phyloP scores from a whole-genome alignment of 2,113 vertebrate genomes.

The Colistium nudipinnis region DNA sequence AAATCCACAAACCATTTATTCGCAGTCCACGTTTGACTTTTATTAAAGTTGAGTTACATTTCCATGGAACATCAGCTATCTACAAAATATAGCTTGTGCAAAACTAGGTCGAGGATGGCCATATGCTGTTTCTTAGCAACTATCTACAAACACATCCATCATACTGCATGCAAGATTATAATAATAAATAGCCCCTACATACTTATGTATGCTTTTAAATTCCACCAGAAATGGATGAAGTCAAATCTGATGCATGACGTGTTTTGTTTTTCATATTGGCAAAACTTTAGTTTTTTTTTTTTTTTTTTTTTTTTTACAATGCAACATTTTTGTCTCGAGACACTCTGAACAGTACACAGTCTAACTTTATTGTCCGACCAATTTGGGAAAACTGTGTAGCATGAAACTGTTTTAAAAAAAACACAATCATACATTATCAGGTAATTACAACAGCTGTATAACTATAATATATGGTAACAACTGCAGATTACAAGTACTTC shows the following conservation, averaged over 20 bases:
- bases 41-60: constrained; percentile 77
- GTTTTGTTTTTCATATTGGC: background rate
- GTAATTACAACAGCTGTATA: constrained; percentile 64
- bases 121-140: constrained; percentile 65
- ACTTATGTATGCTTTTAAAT: constrained; percentile 52
- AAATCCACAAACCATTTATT: constrained; percentile 53
- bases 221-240: constrained; percentile 47
- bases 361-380: constrained; percentile 61
- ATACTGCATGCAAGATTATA: constrained; percentile 78
- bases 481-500: constrained; percentile 70
- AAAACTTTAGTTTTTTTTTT: no score
- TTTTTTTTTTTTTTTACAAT: constrained; percentile 41
- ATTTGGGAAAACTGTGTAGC: constrained; percentile 42
- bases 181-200: constrained; percentile 71
- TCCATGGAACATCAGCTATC: constrained; percentile 69
- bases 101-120: constrained; percentile 73
- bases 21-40: constrained; percentile 64
- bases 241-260: constrained; percentile 32
- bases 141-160: constrained; percentile 72
- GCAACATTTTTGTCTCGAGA: constrained; percentile 45
- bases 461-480: constrained; percentile 68
- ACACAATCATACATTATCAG: constrained; percentile 68
- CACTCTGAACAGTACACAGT: constrained; percentile 54
- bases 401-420: constrained; percentile 61
- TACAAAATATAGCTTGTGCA: constrained; percentile 78